Evolutionary conservation across 2,888 invertebrate genomes (phyloP).

Genomic region (Leptinotarsa tumamoca): DNA sequence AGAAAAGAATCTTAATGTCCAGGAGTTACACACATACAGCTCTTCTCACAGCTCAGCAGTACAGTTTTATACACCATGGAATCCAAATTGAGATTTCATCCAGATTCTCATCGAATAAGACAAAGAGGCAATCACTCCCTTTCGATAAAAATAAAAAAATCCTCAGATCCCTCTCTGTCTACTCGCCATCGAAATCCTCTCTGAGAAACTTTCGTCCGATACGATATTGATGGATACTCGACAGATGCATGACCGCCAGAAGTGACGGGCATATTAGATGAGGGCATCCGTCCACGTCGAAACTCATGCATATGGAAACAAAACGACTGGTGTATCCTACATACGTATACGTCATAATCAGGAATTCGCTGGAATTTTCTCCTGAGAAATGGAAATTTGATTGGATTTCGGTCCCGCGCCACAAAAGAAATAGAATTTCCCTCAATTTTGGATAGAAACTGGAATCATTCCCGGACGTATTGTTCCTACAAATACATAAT

Average conservation of each 20-base stretch:
- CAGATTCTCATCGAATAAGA: too few relatives aligned
- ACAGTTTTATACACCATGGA: too few relatives aligned
- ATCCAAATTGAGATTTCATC: too few relatives aligned
- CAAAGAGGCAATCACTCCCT: too few relatives aligned
- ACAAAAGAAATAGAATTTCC: conserved; percentile 28
- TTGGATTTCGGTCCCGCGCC: conserved; percentile 59
- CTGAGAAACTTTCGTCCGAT: conserved; percentile 38
- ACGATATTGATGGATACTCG: conserved; percentile 37
- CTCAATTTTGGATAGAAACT: conserved; percentile 21
- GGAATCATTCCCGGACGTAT: conserved; percentile 10
- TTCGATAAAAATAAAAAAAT: neutral
- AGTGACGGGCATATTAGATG: conserved; percentile 62
- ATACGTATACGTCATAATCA: conserved; percentile 55
- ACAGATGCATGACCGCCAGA: conserved; percentile 60
- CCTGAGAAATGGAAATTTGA: conserved; percentile 65
- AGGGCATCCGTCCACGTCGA: conserved; percentile 63
- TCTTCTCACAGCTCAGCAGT: too few relatives aligned
- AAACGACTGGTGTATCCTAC: conserved; percentile 54
- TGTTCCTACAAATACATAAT: conserved; percentile 29
- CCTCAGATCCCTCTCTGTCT: conserved; percentile 18
- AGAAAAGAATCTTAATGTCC: too few relatives aligned
- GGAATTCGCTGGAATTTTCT: conserved; percentile 63
- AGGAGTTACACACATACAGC: too few relatives aligned
- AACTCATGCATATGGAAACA: conserved; percentile 65
- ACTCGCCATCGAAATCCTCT: conserved; percentile 33